phyloP scores from a whole-genome alignment of 1,140 invertebrate species.

The Musca domestica region DNA sequence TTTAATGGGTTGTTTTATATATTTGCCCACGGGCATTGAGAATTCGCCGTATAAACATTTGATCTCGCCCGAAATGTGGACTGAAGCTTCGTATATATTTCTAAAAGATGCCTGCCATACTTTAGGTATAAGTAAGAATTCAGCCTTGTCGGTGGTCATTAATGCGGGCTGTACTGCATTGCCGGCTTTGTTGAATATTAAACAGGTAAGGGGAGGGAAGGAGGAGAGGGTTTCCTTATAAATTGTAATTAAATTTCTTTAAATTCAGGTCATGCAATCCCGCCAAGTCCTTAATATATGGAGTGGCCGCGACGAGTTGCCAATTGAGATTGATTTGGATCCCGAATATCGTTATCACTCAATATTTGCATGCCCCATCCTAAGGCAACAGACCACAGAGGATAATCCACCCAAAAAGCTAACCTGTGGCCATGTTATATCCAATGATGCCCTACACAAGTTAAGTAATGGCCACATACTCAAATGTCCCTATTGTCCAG shows the following conservation, averaged over 20 bases:
- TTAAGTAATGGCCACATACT: conserved; percentile 93
- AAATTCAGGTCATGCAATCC: conserved; percentile 73
- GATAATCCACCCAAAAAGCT: conserved; percentile 96
- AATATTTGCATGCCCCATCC: conserved; percentile 97
- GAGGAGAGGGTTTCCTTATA: neutral
- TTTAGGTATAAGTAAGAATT: conserved; percentile 83
- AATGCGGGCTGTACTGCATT: conserved; percentile 90
- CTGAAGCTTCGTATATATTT: conserved; percentile 85
- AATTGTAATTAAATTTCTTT: neutral
- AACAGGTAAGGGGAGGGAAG: conserved; percentile 66
- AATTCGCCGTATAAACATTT: conserved; percentile 81
- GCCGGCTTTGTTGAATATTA: conserved; percentile 90
- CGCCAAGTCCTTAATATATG: conserved; percentile 91
- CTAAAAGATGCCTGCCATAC: conserved; percentile 88
- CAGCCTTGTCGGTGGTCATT: conserved; percentile 66
- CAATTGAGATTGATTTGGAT: conserved; percentile 88
- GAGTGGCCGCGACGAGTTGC: conserved; percentile 94
- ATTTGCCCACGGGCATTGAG: conserved; percentile 73
- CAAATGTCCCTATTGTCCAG: conserved; percentile 97
- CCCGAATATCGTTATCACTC: conserved; percentile 81
- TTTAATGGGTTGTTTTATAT: conserved; percentile 85
- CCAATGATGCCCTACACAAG: conserved; percentile 93
- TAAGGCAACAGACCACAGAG: conserved; percentile 94
- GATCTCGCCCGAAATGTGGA: conserved; percentile 77
- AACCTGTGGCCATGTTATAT: conserved; percentile 97